Evolutionary conservation across 2,888 invertebrate genomes (phyloP).

Genomic region (Drosophila hamatofila): DNA sequence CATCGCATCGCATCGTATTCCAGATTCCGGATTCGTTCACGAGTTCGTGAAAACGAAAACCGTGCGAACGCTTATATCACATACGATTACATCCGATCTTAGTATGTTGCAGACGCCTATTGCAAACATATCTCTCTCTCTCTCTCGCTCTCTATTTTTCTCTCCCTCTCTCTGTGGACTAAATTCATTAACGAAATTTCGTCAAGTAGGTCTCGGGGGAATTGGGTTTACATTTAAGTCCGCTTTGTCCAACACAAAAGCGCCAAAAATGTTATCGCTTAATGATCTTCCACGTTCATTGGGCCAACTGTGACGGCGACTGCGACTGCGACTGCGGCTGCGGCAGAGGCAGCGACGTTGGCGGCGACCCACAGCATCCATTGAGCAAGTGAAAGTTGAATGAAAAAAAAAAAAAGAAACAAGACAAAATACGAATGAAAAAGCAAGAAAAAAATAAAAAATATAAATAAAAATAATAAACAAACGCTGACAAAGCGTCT

Average conservation of each 20-base stretch:
- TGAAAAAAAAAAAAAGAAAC: constrained; percentile 31
- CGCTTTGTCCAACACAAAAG: constrained; percentile 53
- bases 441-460: constrained; percentile 35
- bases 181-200: constrained; percentile 82
- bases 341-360: constrained; percentile 8
- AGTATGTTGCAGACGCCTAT: constrained; percentile 36
- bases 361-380: constrained; percentile 66
- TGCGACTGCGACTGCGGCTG: constrained; percentile 4
- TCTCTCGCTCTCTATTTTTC: constrained; percentile 23
- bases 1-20: no score
- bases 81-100: constrained; percentile 19
- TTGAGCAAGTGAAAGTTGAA: constrained; percentile 73
- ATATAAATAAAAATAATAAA: constrained; percentile 56
- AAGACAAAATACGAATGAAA: constrained; percentile 42
- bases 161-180: constrained; percentile 54
- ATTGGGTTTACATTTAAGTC: constrained; percentile 46
- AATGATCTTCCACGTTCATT: constrained; percentile 56
- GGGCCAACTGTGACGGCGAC: background rate
- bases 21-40: constrained; percentile 29
- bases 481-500: constrained; percentile 58
- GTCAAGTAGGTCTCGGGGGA: constrained; percentile 63
- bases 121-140: constrained; percentile 27
- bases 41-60: constrained; percentile 68
- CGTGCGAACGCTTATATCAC: constrained; percentile 63
- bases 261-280: constrained; percentile 67